Conservation (phyloP, 2,113 vertebrate species). For the Arizona elegans region DNA sequence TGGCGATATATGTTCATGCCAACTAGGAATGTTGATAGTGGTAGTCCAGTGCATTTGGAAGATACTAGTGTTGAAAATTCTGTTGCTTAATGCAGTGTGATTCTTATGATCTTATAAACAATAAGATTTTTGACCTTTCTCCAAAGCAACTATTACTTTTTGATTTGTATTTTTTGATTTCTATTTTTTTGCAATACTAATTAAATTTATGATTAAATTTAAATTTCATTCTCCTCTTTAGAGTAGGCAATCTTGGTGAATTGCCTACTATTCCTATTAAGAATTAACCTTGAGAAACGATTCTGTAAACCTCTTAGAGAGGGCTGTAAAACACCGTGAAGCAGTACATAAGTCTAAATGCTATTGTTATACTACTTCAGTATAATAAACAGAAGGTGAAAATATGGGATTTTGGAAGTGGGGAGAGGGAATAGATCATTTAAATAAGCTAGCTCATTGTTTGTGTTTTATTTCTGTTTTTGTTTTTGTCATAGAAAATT, state of each 20-base stretch:
- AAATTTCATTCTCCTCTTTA: background rate
- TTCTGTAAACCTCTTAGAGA: too few species aligned
- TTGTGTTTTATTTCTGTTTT: constrained; percentile 8
- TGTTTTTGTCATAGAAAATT: constrained; percentile 18
- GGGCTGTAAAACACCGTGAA: too few species aligned
- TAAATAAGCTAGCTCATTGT: constrained; percentile 11
- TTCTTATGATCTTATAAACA: background rate
- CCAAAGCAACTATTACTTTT: background rate
- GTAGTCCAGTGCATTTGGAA: background rate
- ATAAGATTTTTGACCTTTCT: background rate
- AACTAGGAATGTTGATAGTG: background rate
- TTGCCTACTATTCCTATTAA: background rate
- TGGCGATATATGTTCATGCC: background rate
- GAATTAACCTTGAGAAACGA: background rate
- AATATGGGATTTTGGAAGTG: background rate
- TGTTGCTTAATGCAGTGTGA: background rate
- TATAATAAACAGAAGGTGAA: background rate
- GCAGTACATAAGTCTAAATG: too few species aligned
- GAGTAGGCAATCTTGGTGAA: background rate
- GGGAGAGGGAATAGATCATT: background rate
- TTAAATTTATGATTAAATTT: background rate
- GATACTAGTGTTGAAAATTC: background rate
- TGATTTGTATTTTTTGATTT: too few species aligned
- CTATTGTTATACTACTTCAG: background rate
- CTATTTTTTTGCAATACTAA: background rate